Percentiles rank a stretch among this genome's conserved stretches.
phyloP scores from a whole-genome alignment of 2,113 vertebrate species.

The Macaca mulatta region DNA sequence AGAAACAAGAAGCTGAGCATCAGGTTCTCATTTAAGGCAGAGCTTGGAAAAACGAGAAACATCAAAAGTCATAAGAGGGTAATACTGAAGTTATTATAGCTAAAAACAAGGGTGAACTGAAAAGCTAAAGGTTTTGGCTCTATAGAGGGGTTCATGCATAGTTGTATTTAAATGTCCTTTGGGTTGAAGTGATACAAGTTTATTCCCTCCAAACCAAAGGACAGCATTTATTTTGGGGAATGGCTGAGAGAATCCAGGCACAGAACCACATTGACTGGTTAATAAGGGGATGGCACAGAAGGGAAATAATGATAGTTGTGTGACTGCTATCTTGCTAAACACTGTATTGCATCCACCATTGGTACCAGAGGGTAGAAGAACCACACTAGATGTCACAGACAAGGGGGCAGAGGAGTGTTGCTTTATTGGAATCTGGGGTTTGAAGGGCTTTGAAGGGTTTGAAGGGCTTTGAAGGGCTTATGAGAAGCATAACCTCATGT shows the following conservation, averaged over 20 bases:
- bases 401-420: not conserved
- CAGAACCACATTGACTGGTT: not conserved
- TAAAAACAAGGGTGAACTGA: conserved; percentile 14
- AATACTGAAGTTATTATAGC: not conserved
- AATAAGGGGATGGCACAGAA: not conserved
- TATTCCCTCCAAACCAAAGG: conserved; percentile 29
- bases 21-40: conserved; percentile 21
- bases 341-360: not conserved
- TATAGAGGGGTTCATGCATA: not conserved
- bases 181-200: not conserved
- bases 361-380: not conserved
- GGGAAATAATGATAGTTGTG: not conserved
- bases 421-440: not conserved
- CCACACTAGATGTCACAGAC: not conserved
- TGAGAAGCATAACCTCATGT: not conserved
- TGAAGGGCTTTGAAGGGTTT: not conserved
- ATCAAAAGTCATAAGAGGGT: not conserved
- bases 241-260: not conserved
- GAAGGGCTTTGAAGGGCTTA: not conserved
- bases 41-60: not conserved
- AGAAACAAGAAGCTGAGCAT: conserved; percentile 3
- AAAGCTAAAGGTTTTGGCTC: conserved; percentile 11
- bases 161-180: conserved; percentile 38
- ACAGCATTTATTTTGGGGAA: not conserved
- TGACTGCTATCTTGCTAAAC: not conserved